Conservation (phyloP, 1,140 invertebrate genomes). For the Carposina sasakii region DNA sequence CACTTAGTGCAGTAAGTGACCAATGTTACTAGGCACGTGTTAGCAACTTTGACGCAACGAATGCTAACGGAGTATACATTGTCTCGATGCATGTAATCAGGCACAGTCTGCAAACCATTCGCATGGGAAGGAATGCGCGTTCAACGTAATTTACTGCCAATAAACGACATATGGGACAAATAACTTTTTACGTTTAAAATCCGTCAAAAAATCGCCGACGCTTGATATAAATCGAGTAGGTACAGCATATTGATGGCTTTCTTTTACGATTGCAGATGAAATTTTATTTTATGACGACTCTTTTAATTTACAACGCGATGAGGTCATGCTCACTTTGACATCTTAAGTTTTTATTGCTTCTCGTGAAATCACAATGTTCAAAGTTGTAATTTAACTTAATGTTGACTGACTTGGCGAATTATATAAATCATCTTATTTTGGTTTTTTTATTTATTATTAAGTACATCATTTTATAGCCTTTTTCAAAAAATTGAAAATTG, state of each 20-base stretch:
- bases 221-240: constrained; percentile 44
- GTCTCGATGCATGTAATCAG: constrained; percentile 23
- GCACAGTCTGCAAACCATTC: constrained; percentile 39
- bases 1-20: too few species aligned
- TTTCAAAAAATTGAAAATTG: too few species aligned
- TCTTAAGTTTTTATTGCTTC: constrained; percentile 9
- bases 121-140: constrained; percentile 27
- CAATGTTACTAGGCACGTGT: too few species aligned
- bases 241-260: constrained; percentile 44
- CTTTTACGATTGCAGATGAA: constrained; percentile 48
- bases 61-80: too few species aligned
- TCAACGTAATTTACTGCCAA: constrained; percentile 34
- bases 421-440: too few species aligned
- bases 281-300: constrained; percentile 44
- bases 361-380: too few species aligned
- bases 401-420: too few species aligned
- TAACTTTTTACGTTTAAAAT: constrained; percentile 37
- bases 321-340: constrained; percentile 36
- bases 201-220: constrained; percentile 35
- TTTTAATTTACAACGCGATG: constrained; percentile 41
- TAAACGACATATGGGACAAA: constrained; percentile 32
- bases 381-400: too few species aligned
- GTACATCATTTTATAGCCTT: too few species aligned
- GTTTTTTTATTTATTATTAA: too few species aligned
- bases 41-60: too few species aligned